Conservation (phyloP, 2,113 vertebrate genomes). For the Istiophorus platypterus region DNA sequence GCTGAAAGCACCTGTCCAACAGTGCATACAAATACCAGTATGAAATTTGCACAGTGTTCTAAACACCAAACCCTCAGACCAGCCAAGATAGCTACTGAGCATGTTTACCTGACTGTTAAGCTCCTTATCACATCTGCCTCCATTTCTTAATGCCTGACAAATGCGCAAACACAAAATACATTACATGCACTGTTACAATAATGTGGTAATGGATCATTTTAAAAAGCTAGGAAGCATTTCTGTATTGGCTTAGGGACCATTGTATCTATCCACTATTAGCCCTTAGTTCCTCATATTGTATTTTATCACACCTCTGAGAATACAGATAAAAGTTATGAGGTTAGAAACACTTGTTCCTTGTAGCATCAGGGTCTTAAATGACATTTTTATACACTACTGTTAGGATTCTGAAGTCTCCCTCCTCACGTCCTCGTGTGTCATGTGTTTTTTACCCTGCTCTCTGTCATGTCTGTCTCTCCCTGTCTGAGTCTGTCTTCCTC, state of each 20-base stretch:
- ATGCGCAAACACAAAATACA: neutral
- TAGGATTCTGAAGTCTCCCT: too few relatives aligned
- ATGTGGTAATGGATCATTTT: constrained; percentile 8
- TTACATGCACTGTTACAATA: neutral
- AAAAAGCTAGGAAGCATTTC: constrained; percentile 3
- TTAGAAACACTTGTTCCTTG: neutral
- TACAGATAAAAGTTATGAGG: constrained; percentile 5
- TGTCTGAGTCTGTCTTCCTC: too few relatives aligned
- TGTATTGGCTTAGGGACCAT: neutral
- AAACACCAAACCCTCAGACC: neutral
- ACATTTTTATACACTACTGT: constrained; percentile 4
- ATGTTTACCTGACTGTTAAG: constrained; percentile 28
- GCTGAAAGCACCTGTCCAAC: neutral
- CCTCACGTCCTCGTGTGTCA: too few relatives aligned
- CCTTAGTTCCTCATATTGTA: constrained; percentile 1
- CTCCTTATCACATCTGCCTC: constrained; percentile 35
- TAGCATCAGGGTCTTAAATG: neutral
- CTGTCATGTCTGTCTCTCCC: too few relatives aligned
- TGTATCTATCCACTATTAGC: neutral
- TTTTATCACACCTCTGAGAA: neutral
- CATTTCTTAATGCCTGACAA: constrained; percentile 7
- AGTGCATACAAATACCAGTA: neutral
- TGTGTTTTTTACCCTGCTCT: too few relatives aligned
- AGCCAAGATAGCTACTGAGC: constrained; percentile 5
- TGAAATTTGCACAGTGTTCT: constrained; percentile 10